A percentile compares a stretch with the other conserved stretches of the same genome.
phyloP scores from a whole-genome alignment of 1,140 invertebrate species.

The Plutomurus gul region DNA sequence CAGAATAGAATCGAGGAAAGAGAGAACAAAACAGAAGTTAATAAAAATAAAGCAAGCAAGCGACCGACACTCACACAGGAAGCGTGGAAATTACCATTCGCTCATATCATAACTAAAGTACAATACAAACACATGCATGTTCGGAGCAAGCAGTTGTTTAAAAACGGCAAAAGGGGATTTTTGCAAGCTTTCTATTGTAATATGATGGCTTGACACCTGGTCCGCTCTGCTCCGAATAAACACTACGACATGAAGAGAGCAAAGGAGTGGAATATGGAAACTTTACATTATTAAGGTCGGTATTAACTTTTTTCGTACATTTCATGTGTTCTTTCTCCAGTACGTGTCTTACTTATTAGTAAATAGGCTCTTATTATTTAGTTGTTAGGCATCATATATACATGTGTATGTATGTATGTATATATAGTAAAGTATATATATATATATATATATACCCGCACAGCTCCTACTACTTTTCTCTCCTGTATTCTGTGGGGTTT shows the following conservation, averaged over 20 bases:
- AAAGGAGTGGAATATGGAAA: slow-evolving; percentile 30
- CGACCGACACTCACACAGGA: neutral
- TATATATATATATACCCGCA: no score
- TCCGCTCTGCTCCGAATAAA: neutral
- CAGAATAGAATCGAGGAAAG: no score
- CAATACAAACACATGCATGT: slow-evolving; percentile 9
- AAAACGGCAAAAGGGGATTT: slow-evolving; percentile 22
- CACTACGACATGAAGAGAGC: slow-evolving; percentile 25
- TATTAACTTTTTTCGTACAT: neutral
- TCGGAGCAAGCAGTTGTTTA: neutral
- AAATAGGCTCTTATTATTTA: neutral
- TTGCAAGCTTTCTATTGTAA: slow-evolving; percentile 3
- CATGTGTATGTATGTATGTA: no score
- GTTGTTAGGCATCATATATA: no score
- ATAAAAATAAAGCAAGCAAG: slow-evolving; percentile 3
- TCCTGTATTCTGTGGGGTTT: slow-evolving; percentile 2
- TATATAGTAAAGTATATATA: no score
- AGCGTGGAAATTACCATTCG: slow-evolving; percentile 33
- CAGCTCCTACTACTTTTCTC: neutral
- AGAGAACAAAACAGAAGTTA: neutral
- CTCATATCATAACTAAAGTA: neutral
- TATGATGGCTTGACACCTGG: slow-evolving; percentile 34
- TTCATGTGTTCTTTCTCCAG: neutral
- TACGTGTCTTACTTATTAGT: neutral
- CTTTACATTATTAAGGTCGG: slow-evolving; percentile 17